These are phyloP conservation scores for Desoria tigrina DNA, from an alignment of 2,888 invertebrate species.

Conservation along the genomic window DNA sequence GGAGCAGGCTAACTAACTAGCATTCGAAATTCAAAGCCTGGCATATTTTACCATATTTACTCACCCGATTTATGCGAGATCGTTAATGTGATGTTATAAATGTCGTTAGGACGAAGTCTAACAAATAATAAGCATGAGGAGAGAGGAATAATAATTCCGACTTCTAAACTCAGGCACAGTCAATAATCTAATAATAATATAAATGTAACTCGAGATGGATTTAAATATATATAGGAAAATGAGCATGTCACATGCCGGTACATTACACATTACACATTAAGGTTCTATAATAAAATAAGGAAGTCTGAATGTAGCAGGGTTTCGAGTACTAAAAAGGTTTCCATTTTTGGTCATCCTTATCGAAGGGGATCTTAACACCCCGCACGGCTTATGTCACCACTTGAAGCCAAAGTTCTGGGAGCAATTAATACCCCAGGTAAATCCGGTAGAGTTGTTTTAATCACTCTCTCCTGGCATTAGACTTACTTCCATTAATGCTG, in stretches of 20 bases:
- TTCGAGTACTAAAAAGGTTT: background rate
- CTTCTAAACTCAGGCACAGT: background rate
- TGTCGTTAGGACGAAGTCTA: too few species aligned
- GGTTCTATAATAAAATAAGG: too few species aligned
- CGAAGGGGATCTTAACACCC: background rate
- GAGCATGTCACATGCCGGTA: too few species aligned
- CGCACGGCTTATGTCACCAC: conserved; percentile 1
- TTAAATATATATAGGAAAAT: too few species aligned
- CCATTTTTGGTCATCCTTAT: conserved; percentile 11
- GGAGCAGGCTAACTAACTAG: background rate
- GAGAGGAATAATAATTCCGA: too few species aligned
- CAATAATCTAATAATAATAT: conserved; percentile 11
- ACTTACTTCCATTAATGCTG: too few species aligned
- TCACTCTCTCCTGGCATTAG: too few species aligned
- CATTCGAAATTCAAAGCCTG: conserved; percentile 1
- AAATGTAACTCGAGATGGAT: conserved; percentile 1
- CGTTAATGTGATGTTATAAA: too few species aligned
- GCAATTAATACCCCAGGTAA: too few species aligned
- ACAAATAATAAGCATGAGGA: too few species aligned
- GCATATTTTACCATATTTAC: conserved; percentile 21
- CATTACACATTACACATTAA: background rate
- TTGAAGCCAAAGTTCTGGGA: background rate
- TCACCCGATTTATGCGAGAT: too few species aligned
- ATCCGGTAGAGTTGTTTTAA: too few species aligned
- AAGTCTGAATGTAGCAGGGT: background rate